Evolutionary conservation across 1,140 invertebrate species (phyloP), one percentile per base, ranked within the genome.

Genomic region (Elysia chlorotica): DNA sequence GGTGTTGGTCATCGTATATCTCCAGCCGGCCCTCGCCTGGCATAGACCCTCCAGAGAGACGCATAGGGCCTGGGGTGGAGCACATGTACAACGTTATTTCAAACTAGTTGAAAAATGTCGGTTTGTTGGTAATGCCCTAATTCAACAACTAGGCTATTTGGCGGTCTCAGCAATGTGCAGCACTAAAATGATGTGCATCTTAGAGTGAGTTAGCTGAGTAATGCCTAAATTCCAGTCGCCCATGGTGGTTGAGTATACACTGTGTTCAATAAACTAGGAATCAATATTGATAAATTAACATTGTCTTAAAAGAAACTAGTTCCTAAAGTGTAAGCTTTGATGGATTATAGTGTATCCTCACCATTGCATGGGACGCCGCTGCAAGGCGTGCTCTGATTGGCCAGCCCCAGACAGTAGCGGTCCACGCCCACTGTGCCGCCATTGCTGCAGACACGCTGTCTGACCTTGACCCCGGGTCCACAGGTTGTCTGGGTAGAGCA

Each of bases 21-120:
- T 84, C 78, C n/a, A 86, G 63, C 17, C 75, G 71, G 10, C 85
- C 85, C 65, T 86, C 84, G 19, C 85, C 84, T 48, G 79, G 77
- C 10, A 62, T 59, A 0, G 28, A 28, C 0, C 78, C 81, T 37
- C 79, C 78, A 6, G 31, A 36, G 0, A 86, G 74, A 17, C 78
- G 70, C 53, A 86, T 70, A 31, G 78, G 78, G 6, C 81, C 85
- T 86, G 41, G 5, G 57, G 23, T 10, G 41, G n/a, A 48, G 10
- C 41, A 48, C 10, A n/a, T n/a, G 41, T n/a, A 14, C 41, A 59
- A 59, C 10, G 28, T 6, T 6, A 17, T 59, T 17, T 48, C n/a
- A 48, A 48, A 14, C n/a, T 48, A n/a, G 10, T n/a, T 48, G 10
- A 28, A 10, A 10, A 17, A 10, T 10, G 10, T 17, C n/a, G n/a